Conservation (phyloP, 2,888 invertebrate species). For the Anodontia alba region DNA sequence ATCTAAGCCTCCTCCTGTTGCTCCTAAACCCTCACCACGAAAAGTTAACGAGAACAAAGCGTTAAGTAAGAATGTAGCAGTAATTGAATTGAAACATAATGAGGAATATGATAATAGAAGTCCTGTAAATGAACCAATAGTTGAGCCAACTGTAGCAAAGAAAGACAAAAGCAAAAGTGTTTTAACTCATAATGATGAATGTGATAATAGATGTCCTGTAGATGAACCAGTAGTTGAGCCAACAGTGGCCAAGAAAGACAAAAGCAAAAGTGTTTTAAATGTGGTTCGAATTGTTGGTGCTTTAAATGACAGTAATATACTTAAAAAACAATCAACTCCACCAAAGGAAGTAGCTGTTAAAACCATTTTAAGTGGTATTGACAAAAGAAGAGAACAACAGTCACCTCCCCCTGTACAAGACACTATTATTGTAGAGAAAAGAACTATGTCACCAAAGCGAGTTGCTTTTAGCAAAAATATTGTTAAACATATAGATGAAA, state of each 20-base stretch:
- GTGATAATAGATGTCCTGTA: background rate
- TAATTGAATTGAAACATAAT: background rate
- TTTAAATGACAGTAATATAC: conserved; percentile 24
- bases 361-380: background rate
- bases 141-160: conserved; percentile 2
- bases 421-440: background rate
- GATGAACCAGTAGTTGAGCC: conserved; percentile 17
- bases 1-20: background rate
- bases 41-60: conserved; percentile 12
- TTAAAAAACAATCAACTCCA: background rate
- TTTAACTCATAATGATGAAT: background rate
- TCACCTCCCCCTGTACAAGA: background rate
- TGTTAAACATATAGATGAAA: background rate
- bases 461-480: background rate
- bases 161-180: conserved; percentile 8
- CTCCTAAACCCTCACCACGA: conserved; percentile 23
- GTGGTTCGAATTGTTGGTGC: conserved; percentile 50
- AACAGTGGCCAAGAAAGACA: conserved; percentile 8
- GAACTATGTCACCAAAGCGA: background rate
- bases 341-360: background rate
- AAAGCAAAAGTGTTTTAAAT: background rate
- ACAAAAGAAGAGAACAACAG: background rate
- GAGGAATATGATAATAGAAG: background rate
- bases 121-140: conserved; percentile 19
- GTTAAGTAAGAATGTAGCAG: background rate